Conservation (phyloP, 2,888 invertebrate species). For the Oscheius sp. region DNA sequence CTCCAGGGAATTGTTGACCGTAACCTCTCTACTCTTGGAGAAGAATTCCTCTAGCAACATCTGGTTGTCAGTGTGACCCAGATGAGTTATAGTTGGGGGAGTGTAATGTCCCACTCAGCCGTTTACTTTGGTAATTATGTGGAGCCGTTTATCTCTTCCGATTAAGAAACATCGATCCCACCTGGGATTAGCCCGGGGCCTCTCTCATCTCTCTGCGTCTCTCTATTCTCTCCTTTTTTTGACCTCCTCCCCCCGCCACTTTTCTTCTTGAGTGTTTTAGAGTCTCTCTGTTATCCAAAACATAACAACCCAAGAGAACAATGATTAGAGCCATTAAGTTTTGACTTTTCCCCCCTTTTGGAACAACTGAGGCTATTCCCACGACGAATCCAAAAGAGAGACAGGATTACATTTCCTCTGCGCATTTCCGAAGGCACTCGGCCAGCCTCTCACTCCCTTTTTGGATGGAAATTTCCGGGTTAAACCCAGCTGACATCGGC, state of each 20-base stretch:
- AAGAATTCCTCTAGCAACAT: no score
- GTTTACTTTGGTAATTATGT: not conserved
- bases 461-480: not conserved
- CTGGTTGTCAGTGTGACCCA: no score
- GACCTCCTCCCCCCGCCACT: not conserved
- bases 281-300: no score
- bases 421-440: slow-evolving; percentile 3
- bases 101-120: no score
- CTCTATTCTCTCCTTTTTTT: not conserved
- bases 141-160: not conserved
- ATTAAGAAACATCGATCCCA: slow-evolving; percentile 20
- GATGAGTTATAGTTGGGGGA: no score
- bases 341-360: not conserved
- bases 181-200: slow-evolving; percentile 13
- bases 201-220: not conserved
- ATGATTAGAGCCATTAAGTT: not conserved
- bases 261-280: not conserved
- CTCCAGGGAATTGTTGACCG: no score
- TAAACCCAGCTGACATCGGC: no score
- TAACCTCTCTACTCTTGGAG: no score
- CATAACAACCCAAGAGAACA: no score
- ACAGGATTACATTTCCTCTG: slow-evolving; percentile 17
- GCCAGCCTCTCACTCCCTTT: not conserved
- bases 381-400: slow-evolving; percentile 17
- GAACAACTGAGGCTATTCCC: not conserved